Conservation (phyloP, 2,113 vertebrate species). For the Haplochromis burtoni region DNA sequence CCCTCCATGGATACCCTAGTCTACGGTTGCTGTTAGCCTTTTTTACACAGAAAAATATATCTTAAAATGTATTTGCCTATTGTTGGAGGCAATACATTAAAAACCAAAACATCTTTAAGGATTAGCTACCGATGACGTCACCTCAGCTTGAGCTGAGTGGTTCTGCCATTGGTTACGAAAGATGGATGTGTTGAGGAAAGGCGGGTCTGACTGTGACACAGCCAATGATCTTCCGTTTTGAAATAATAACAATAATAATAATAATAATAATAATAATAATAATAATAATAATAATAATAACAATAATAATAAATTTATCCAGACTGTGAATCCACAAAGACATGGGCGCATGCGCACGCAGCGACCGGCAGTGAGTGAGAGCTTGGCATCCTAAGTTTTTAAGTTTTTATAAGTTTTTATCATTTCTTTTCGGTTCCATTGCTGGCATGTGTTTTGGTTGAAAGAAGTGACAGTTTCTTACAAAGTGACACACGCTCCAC, state of each 20-base stretch:
- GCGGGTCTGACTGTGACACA: not conserved
- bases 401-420: no score
- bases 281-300: not conserved
- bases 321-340: no score
- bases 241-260: not conserved
- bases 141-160: not conserved
- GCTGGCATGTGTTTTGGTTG: no score
- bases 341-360: no score
- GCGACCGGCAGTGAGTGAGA: no score
- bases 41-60: not conserved
- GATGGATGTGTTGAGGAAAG: not conserved
- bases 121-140: not conserved
- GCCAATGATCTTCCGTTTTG: not conserved
- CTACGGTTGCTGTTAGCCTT: not conserved
- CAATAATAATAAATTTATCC: no score
- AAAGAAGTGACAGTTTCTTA: no score
- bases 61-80: not conserved
- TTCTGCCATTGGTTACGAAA: not conserved
- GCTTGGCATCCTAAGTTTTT: no score
- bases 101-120: rapidly evolving
- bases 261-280: not conserved
- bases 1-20: not conserved
- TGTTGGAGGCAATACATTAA: not conserved
- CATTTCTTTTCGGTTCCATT: no score
- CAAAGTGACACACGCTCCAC: no score